Percentiles rank a stretch among this genome's conserved stretches.
These are phyloP conservation scores for Ellobius talpinus DNA, from an alignment of 2,113 vertebrate species.

Conservation along the genomic window DNA sequence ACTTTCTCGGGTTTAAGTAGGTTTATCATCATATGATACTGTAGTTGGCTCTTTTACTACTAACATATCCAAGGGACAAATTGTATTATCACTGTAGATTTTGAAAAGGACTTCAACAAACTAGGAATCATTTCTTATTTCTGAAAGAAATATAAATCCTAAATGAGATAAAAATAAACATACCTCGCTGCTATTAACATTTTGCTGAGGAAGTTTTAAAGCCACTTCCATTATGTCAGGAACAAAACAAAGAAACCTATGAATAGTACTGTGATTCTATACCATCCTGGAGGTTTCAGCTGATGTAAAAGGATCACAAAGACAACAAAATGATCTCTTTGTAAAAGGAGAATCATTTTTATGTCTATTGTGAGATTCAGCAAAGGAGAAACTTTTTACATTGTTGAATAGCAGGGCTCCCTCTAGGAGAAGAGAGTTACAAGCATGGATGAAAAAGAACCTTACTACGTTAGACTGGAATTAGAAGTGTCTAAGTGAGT, in stretches of 20 bases:
- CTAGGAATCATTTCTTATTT: background rate
- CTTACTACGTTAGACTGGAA: background rate
- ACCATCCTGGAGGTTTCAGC: background rate
- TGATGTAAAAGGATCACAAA: background rate
- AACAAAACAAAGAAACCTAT: background rate
- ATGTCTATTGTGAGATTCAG: background rate
- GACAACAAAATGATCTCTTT: background rate
- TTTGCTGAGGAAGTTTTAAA: conserved; percentile 1
- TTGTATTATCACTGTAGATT: background rate
- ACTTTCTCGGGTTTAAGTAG: background rate
- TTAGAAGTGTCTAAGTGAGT: background rate
- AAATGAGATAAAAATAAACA: background rate
- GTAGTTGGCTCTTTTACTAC: background rate
- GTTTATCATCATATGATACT: background rate
- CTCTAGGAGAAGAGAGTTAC: background rate
- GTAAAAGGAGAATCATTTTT: background rate
- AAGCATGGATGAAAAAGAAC: background rate
- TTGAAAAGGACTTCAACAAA: background rate
- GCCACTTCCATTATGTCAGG: background rate
- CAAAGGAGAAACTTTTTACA: background rate
- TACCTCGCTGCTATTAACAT: background rate
- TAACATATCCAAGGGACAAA: background rate
- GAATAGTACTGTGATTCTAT: background rate
- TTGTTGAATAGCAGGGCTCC: background rate
- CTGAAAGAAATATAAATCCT: background rate